phyloP scores from a whole-genome alignment of 2,113 vertebrate species.

The Osmerus mordax region DNA sequence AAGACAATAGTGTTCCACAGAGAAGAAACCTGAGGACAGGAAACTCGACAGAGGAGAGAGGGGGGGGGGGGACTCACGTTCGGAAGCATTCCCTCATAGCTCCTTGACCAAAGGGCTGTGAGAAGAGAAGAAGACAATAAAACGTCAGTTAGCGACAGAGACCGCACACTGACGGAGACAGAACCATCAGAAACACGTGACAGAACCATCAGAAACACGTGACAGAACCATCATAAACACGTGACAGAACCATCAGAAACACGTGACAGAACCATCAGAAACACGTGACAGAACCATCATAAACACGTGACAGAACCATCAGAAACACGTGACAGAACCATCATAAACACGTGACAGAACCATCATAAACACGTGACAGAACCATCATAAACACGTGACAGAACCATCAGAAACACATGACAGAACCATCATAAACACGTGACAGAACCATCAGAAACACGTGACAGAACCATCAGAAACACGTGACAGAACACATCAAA shows the following conservation, averaged over 20 bases:
- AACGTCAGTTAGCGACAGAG: background rate
- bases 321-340: too few species aligned
- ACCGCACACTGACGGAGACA: background rate
- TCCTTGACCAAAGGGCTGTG: conserved; percentile 90
- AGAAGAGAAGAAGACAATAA: conserved; percentile 24
- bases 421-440: too few species aligned
- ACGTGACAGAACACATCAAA: background rate
- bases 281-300: too few species aligned
- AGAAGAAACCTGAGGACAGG: too few species aligned
- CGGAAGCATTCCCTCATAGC: conserved; percentile 98
- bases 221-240: background rate
- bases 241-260: background rate
- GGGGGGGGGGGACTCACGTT: conserved; percentile 78
- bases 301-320: background rate
- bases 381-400: background rate
- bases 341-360: too few species aligned
- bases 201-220: background rate
- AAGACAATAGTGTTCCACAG: too few species aligned
- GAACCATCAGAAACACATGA: background rate
- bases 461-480: background rate
- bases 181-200: background rate
- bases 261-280: background rate
- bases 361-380: background rate
- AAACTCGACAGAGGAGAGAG: too few species aligned
- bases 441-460: background rate